Conservation (phyloP, 1,140 invertebrate genomes). For the Thaumetopoea pityocampa region DNA sequence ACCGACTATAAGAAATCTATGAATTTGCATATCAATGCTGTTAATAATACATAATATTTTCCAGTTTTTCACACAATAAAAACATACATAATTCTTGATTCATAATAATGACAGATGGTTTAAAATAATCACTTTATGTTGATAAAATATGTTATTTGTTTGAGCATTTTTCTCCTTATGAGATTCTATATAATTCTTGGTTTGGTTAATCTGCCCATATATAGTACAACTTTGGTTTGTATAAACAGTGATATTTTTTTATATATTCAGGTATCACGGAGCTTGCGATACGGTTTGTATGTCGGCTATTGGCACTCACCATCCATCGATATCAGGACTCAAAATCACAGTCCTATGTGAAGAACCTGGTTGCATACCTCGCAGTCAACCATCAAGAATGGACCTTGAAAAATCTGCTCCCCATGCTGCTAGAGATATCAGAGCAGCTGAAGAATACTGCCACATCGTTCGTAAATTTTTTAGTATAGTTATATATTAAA, state of each 20-base stretch:
- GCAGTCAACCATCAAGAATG: slow-evolving; percentile 80
- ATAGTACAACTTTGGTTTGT: no score
- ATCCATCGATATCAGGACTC: slow-evolving; percentile 87
- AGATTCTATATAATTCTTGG: no score
- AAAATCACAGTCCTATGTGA: slow-evolving; percentile 84
- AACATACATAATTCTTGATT: no score
- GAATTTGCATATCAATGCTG: no score
- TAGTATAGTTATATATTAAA: slow-evolving; percentile 1
- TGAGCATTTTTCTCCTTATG: neutral
- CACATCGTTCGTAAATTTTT: slow-evolving; percentile 80
- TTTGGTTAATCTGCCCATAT: no score
- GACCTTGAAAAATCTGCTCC: slow-evolving; percentile 82
- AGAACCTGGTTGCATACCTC: slow-evolving; percentile 81
- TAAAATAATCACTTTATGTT: no score
- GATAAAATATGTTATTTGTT: neutral
- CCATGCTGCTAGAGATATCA: slow-evolving; percentile 78
- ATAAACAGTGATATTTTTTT: no score
- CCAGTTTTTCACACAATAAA: no score
- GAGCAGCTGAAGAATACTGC: slow-evolving; percentile 80
- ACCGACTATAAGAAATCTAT: no score
- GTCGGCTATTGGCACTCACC: slow-evolving; percentile 83
- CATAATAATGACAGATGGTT: neutral
- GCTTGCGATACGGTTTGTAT: slow-evolving; percentile 85
- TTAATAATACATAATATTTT: no score
- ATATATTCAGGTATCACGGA: slow-evolving; percentile 82